Base-by-base conservation (phyloP, 2,113 vertebrate genomes). In the Pedionomus torquatus region DNA sequence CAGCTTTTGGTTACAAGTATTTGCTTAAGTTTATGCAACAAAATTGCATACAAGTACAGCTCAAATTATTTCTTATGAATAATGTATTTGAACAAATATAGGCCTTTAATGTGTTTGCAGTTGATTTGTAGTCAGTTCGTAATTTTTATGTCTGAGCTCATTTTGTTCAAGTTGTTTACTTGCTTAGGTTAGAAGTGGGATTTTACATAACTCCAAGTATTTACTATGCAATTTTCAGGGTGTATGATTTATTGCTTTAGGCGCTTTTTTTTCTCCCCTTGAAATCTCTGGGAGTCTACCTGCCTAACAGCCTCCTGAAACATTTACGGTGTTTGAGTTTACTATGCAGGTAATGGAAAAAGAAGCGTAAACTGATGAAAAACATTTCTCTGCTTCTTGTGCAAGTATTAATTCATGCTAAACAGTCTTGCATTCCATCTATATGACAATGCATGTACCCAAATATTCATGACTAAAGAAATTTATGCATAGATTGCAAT, bases 51-150 rank as follows among this genome's bases (percentile, higher is more conserved):
- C 37, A 89, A 89, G 68, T 89, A 77, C 83, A 81, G 89, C 72
- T 97, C 55, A 81, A 86, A 92, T 92, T 89, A 80, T 92, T 94
- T 77, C 81, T 63, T 51, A 96, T 95, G 83, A 97, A 97, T 96
- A 92, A 97, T 94, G 91, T 58, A 96, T 95, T 92, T 81, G 63
- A 92, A 78, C 83, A 95, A 97, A 95, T 93, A 81, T 14, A 90
- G 63, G 54, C 55, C 60, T 90, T 96, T 76, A 95, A 91, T 82
- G 26, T 96, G 43, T 94, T 95, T 95, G 87, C 77, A 83, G 64
- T 66, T 75, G 55, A 92, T 95, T 95, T 95, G 72, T 92, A 94
- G 86, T 91, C 83, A 58, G 86, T 57, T 90, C 16, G 13, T 80
- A 87, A 46, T 78, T 95, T 89, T 83, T 81, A 70, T 33, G 18